phyloP scores from a whole-genome alignment of 2,888 invertebrate species.

The Cynaeus angustus region DNA sequence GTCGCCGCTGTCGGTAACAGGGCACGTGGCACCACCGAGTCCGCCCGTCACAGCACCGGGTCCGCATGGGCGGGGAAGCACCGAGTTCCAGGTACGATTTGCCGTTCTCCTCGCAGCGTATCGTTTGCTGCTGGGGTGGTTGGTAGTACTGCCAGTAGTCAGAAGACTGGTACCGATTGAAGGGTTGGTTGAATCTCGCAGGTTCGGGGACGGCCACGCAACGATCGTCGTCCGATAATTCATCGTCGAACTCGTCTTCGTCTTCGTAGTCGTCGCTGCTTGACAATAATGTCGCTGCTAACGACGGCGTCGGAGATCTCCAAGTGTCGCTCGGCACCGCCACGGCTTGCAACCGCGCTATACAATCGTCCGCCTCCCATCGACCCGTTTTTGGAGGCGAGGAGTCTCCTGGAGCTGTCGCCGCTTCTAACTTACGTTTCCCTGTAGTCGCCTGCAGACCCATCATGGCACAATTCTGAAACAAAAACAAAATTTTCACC shows the following conservation, averaged over 20 bases:
- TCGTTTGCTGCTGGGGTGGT: slow-evolving; percentile 79
- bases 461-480: slow-evolving; percentile 81
- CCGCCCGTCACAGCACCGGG: slow-evolving; percentile 70
- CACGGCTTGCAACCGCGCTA: slow-evolving; percentile 81
- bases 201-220: slow-evolving; percentile 73
- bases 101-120: slow-evolving; percentile 91
- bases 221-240: slow-evolving; percentile 74
- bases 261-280: slow-evolving; percentile 71
- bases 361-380: slow-evolving; percentile 76
- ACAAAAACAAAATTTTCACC: slow-evolving; percentile 49
- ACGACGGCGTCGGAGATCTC: slow-evolving; percentile 71
- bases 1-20: slow-evolving; percentile 88
- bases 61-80: slow-evolving; percentile 73
- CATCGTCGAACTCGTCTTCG: slow-evolving; percentile 78
- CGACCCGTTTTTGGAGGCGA: slow-evolving; percentile 75
- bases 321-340: slow-evolving; percentile 79
- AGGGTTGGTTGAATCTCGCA: slow-evolving; percentile 60
- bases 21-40: slow-evolving; percentile 84
- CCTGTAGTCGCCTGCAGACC: slow-evolving; percentile 82
- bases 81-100: slow-evolving; percentile 92
- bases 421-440: slow-evolving; percentile 79
- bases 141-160: slow-evolving; percentile 73
- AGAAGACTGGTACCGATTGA: slow-evolving; percentile 66
- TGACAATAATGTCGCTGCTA: slow-evolving; percentile 67
- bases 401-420: slow-evolving; percentile 71